Percentiles rank a stretch among this genome's conserved stretches.
phyloP scores from a whole-genome alignment of 2,113 vertebrate species.

The Triplophysa tibetana region DNA sequence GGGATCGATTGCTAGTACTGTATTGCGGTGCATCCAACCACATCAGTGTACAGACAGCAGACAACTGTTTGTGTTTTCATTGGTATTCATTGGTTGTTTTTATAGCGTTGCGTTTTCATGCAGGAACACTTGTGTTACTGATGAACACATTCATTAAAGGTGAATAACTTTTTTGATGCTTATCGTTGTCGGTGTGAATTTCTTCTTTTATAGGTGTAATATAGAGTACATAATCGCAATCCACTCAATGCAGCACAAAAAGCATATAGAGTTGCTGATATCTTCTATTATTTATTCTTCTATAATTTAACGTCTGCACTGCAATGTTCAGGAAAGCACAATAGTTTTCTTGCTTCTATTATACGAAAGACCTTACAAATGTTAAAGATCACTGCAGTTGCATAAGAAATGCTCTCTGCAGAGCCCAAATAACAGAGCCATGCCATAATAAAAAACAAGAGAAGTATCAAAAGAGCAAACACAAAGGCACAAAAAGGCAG shows the following conservation, averaged over 20 bases:
- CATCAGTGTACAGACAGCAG: background rate
- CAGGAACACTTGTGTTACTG: too few relatives aligned
- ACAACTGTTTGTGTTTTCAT: too few relatives aligned
- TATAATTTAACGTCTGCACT: background rate
- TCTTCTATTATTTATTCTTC: background rate
- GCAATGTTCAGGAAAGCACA: background rate
- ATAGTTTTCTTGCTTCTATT: background rate
- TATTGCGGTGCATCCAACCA: too few relatives aligned
- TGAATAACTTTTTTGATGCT: too few relatives aligned
- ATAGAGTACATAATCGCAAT: too few relatives aligned
- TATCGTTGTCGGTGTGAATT: too few relatives aligned
- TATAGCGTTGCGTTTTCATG: too few relatives aligned
- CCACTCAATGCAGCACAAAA: background rate
- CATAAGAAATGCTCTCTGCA: background rate
- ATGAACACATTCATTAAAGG: too few relatives aligned
- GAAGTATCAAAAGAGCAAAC: constrained; percentile 16
- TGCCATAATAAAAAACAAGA: constrained; percentile 19
- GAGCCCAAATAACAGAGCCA: background rate
- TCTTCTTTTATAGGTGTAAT: too few relatives aligned
- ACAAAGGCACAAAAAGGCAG: constrained; percentile 22
- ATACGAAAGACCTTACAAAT: background rate
- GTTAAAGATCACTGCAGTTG: background rate
- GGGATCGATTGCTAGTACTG: too few relatives aligned
- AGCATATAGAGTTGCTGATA: background rate
- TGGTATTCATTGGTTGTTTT: too few relatives aligned